A percentile compares a stretch with the other conserved stretches of the same genome.
These are phyloP conservation scores for Lissocephala sabroskyi DNA, from an alignment of 2,888 invertebrate species.

Conservation along the genomic window DNA sequence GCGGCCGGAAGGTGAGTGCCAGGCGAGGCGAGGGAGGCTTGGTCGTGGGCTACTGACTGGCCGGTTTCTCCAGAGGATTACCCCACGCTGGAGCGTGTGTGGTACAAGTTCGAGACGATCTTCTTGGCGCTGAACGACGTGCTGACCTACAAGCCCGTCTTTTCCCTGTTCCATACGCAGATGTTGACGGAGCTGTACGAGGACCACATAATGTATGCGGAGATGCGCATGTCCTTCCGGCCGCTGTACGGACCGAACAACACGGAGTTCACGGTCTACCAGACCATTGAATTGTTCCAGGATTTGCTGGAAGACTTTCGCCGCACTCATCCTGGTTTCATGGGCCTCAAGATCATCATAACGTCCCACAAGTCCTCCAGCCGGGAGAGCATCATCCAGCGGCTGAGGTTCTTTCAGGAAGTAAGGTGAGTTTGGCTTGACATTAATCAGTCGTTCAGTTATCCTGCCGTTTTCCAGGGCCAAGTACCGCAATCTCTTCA, in stretches of 20 bases:
- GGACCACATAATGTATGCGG: conserved; percentile 77
- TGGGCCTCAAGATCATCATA: conserved; percentile 76
- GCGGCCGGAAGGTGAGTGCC: conserved; percentile 68
- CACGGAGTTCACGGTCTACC: conserved; percentile 70
- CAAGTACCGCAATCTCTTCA: conserved; percentile 74
- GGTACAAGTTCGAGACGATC: conserved; percentile 73
- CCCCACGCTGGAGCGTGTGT: conserved; percentile 55
- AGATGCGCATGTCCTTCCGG: conserved; percentile 71
- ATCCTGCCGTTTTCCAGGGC: conserved; percentile 28
- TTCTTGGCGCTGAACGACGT: conserved; percentile 73
- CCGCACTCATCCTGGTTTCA: conserved; percentile 73
- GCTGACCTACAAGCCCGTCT: conserved; percentile 74
- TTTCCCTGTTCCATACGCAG: conserved; percentile 74
- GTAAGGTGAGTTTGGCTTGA: too few species aligned
- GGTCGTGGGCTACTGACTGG: too few species aligned
- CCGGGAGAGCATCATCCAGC: too few species aligned
- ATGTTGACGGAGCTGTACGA: conserved; percentile 74
- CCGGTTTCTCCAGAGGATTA: conserved; percentile 45
- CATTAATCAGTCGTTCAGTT: too few species aligned
- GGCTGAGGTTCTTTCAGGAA: too few species aligned
- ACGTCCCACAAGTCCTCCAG: conserved; percentile 34
- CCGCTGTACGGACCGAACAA: conserved; percentile 75
- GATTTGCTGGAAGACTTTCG: conserved; percentile 73
- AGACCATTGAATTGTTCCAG: conserved; percentile 66
- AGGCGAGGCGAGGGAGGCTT: neutral